Evolutionary conservation across 2,888 invertebrate genomes (phyloP), one percentile per base, ranked within the genome.

Genomic region (Tridacna crocea): DNA sequence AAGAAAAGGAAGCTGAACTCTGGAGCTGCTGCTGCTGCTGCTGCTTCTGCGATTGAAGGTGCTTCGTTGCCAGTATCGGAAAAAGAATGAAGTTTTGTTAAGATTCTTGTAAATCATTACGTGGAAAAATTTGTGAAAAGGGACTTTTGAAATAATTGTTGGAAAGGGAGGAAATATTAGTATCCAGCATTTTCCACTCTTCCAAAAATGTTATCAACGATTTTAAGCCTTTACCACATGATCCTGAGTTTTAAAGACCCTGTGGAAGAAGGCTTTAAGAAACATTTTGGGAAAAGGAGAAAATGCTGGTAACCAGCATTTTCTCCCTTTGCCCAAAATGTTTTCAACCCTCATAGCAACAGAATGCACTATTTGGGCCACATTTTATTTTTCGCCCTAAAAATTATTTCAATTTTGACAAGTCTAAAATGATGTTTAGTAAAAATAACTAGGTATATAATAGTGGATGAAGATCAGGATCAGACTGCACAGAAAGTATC

Each of bases 1-100:
- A 97, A 97, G 93, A 89, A 91, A 46, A 87, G 91, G 73, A 93
- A 93, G 82, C 75, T 91, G 78, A 87, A 68, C 77, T 68, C 22
- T 66, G 80, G 13, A 85, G 90, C 73, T 19, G 61, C 24, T 13
- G 61, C 15, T 22, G 60, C 12, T 15, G 10, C 60, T 60, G 10
- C 17, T 60, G 51, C 22, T 10, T 60, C 22, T 10, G n/a, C 22
- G 12, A 10, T 15, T n/a, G 22, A 13, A 13, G 24, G 24, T 22
- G 22, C 4, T 24, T 22, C 13, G 22, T 4, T n/a, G 13, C n/a
- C 22, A 22, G 13, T n/a, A 10, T 61, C 22, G 6, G 61, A 22
- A 61, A n/a, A 24, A 36, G 36, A 36, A 36, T 36, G 36, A 36
- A 22, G 24, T 61, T 24, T 24, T 3, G n/a, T 3, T 55, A n/a